Conservation (phyloP, 2,888 invertebrate species). For the Dicyrtoma fusca region DNA sequence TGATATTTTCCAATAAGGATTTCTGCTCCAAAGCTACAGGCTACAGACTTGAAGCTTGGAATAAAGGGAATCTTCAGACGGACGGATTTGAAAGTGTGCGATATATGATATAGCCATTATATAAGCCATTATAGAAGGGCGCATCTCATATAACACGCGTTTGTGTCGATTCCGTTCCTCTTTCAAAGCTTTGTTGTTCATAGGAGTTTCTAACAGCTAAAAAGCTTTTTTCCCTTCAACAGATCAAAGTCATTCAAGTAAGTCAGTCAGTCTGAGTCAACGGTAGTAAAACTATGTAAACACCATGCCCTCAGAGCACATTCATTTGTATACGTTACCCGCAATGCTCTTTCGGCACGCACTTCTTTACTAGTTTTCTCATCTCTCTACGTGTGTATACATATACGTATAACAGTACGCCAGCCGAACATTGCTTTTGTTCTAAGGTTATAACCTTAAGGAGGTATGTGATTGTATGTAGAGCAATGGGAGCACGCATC, state of each 20-base stretch:
- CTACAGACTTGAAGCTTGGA: not conserved
- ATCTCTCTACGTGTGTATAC: not conserved
- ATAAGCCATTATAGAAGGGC: not conserved
- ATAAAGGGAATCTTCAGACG: too few species aligned
- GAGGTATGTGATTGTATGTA: too few species aligned
- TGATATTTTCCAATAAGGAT: conserved; percentile 31
- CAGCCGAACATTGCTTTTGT: too few species aligned
- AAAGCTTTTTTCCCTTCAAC: not conserved
- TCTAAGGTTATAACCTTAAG: too few species aligned
- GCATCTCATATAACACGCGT: not conserved
- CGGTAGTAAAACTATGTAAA: conserved; percentile 21
- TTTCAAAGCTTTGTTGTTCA: not conserved
- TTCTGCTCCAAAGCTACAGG: conserved; percentile 3
- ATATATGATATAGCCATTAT: not conserved
- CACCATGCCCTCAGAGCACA: conserved; percentile 9
- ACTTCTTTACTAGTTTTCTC: not conserved
- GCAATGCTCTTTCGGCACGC: conserved; percentile 29
- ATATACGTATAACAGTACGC: too few species aligned
- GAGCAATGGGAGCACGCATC: too few species aligned
- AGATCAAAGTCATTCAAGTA: conserved; percentile 1
- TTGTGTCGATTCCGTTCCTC: not conserved
- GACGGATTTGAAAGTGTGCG: not conserved
- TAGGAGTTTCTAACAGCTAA: not conserved
- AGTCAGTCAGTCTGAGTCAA: not conserved
- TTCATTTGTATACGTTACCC: conserved; percentile 1